Evolutionary conservation across 2,888 invertebrate species (phyloP), one percentile per base, ranked within the genome.

Genomic region (Antheraea assamensis): DNA sequence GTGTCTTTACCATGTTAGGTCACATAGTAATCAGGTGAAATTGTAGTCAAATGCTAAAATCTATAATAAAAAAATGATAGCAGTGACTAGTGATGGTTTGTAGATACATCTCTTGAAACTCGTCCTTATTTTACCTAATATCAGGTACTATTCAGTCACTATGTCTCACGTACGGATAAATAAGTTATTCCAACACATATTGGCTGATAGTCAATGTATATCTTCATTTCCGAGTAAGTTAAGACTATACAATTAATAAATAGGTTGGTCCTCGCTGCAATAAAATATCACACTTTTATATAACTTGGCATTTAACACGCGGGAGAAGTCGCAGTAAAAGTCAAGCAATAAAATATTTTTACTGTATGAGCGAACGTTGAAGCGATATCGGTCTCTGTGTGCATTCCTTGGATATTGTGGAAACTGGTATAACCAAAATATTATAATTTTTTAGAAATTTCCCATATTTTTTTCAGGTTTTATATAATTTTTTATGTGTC

Each of bases 271-370:
- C 15, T 27, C 24, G 61, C 15, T 1, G 61, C 24, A 61, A 61
- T 61, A 61, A 31, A 66, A 21, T 31, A 66, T 19, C 0, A 31
- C 8, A 66, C 31, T 66, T 66, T 66, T 66, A 66, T 66, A 66
- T 66, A 66, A 66, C 66, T 31, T 66, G 66, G 66, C 31, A 66
- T 66, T 66, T 66, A 17, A 27, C 66, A 66, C 61, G 19, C 66
- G 66, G 24, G 66, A 66, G 35, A 21, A 66, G 66, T 66, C 66
- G 31, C 66, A 66, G 31, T 66, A 66, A 66, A 66, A 30, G 30
- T 66, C 66, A 66, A 17, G 35, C 30, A 66, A 66, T 66, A 66
- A 66, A 66, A 31, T 31, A 66, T 31, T 66, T 66, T 19, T 66
- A 66, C 15, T 66, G 66, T 31, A 66, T 24, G 66, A 30, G 30